These are phyloP conservation scores for Maccullochella peelii DNA, from an alignment of 2,113 vertebrate species.

Conservation along the genomic window DNA sequence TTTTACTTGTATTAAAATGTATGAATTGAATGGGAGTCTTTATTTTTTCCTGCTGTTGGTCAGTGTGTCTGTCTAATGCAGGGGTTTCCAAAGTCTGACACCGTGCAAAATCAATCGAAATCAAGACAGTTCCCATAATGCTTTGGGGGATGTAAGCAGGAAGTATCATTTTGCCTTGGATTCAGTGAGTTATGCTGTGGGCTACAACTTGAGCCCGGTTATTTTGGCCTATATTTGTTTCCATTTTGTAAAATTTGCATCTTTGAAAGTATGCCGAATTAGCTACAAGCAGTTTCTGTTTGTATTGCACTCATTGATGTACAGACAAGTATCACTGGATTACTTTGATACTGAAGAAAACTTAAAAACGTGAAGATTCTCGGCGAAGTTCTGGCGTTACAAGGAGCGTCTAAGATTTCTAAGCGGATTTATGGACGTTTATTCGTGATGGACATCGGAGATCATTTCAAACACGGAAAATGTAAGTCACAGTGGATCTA, in stretches of 20 bases:
- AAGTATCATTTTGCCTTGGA: background rate
- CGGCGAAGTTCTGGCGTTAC: fast-evolving
- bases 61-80: background rate
- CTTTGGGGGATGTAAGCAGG: background rate
- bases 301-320: fast-evolving
- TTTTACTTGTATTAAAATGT: background rate
- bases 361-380: background rate
- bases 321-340: fast-evolving
- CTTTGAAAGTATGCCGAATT: background rate
- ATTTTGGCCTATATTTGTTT: fast-evolving
- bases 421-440: background rate
- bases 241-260: fast-evolving
- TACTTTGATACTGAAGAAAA: background rate
- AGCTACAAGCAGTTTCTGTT: fast-evolving
- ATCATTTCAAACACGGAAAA: too few species aligned
- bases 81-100: background rate
- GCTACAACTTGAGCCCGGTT: fast-evolving
- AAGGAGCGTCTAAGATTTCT: background rate
- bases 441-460: fast-evolving
- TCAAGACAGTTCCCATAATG: background rate
- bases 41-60: background rate
- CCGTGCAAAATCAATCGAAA: background rate
- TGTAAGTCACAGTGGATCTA: background rate
- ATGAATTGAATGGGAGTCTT: background rate
- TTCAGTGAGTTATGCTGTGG: background rate